Evolutionary conservation across 2,797 vertebrate species (phyloP), one percentile per base, ranked within the genome.

Genomic region (Micromesistius poutassou): DNA sequence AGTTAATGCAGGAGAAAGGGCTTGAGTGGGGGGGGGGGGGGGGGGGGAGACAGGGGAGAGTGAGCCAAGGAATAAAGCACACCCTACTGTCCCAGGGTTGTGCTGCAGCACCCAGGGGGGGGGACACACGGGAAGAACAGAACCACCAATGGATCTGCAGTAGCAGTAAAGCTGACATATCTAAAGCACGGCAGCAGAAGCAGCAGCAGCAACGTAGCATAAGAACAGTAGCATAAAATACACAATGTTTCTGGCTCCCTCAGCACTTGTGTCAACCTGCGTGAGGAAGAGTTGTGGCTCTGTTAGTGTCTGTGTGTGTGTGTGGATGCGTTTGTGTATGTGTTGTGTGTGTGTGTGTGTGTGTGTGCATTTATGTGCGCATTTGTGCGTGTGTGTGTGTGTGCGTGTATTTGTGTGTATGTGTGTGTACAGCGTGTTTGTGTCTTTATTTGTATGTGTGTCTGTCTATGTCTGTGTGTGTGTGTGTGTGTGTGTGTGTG

Each of bases 1-100:
- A 74, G 79, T 83, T 71, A 85, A 81, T 84, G 62, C 82, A 79
- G 72, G 35, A 70, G 55, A 30, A 14, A 38, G 14, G 30, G 76
- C 36, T 14, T n/a, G n/a, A n/a, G n/a, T n/a, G n/a, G n/a, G n/a
- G 68, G 42, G 70, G 30, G 50, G 73, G 62, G 55, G 72, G 33
- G 0, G 72, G 31, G 6, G 30, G 13, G 31, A 38, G 72, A 38
- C 36, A 68, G 62, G 62, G 62, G 62, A 12, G 62, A 68, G 72
- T 16, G 33, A 35, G 33, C 72, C 22, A 38, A 36, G n/a, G 22
- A 38, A n/a, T 25, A 73, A 38, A 12, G 33, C 36, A n/a, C 30
- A 30, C 8, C 31, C 35, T 73, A n/a, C 19, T 36, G 31, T n/a
- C 19, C 62, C 62, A 68, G 9, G 25, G 8, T 68, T 68, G 62